phyloP scores from a whole-genome alignment of 1,140 invertebrate genomes.

The Aphaenogaster floridana region DNA sequence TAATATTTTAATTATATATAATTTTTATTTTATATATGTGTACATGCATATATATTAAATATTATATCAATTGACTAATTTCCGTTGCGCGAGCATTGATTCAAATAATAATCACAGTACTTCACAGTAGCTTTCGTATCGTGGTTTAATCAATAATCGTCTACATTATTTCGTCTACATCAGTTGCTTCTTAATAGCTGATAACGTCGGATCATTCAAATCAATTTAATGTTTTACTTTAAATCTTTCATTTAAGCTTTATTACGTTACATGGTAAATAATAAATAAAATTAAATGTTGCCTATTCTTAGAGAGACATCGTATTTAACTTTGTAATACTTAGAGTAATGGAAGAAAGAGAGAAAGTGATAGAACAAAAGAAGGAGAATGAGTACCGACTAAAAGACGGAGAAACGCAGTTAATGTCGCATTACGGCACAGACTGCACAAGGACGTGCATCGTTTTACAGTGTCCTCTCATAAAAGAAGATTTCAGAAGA shows the following conservation, averaged over 20 bases:
- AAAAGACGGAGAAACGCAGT: constrained; percentile 78
- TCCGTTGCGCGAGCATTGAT: not conserved
- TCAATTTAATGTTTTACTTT: not conserved
- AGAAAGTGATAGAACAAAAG: constrained; percentile 70
- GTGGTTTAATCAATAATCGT: constrained; percentile 46
- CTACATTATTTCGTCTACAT: constrained; percentile 7
- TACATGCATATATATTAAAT: not conserved
- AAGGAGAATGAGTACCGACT: constrained; percentile 62
- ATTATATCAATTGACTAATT: not conserved
- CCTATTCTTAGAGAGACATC: constrained; percentile 9
- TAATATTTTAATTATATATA: not conserved
- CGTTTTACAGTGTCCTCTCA: constrained; percentile 10
- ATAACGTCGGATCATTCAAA: not conserved
- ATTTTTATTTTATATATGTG: not conserved
- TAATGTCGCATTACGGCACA: constrained; percentile 83
- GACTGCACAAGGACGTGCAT: constrained; percentile 68
- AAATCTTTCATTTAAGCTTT: not conserved
- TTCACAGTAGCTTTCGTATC: not conserved
- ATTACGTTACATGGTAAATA: not conserved
- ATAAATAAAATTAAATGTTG: not conserved
- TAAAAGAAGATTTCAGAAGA: constrained; percentile 33
- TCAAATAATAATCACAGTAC: constrained; percentile 13
- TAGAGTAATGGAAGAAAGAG: constrained; percentile 62
- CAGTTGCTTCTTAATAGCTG: constrained; percentile 18
- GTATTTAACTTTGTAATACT: constrained; percentile 15